phyloP scores from a whole-genome alignment of 1,140 invertebrate genomes.

The Pteromalus puparum region DNA sequence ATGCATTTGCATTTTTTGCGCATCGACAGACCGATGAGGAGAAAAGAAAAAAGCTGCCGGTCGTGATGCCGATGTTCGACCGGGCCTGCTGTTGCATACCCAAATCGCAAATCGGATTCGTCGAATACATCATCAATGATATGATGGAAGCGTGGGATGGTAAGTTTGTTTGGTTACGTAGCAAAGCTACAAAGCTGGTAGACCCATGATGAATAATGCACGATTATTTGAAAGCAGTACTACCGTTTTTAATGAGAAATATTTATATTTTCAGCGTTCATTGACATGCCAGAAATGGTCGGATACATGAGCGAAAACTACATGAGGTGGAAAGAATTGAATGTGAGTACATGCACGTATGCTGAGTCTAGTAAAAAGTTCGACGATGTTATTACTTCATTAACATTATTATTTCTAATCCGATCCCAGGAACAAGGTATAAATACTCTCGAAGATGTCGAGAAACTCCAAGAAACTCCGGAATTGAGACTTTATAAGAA shows the following conservation, averaged over 20 bases:
- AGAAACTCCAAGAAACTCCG: conserved; percentile 68
- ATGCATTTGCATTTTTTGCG: conserved; percentile 10
- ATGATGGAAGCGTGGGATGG: conserved; percentile 98
- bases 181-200: not conserved
- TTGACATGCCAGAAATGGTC: conserved; percentile 93
- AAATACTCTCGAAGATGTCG: conserved; percentile 80
- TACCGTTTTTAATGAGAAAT: conserved; percentile 10
- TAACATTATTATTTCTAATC: not conserved
- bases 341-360: conserved; percentile 53
- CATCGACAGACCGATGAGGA: conserved; percentile 91
- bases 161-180: conserved; percentile 66
- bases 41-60: conserved; percentile 86
- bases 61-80: conserved; percentile 97
- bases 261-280: conserved; percentile 82
- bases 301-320: conserved; percentile 90
- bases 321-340: conserved; percentile 88
- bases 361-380: not conserved
- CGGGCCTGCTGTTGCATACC: conserved; percentile 93
- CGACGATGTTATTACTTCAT: not conserved
- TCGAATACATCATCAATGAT: conserved; percentile 96
- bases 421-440: conserved; percentile 80
- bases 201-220: not conserved
- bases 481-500: conserved; percentile 58
- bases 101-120: conserved; percentile 96
- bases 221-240: conserved; percentile 37